A percentile compares a stretch with the other conserved stretches of the same genome.
Evolutionary conservation across 2,888 invertebrate genomes (phyloP).

Genomic region (Ephialtes manifestator): DNA sequence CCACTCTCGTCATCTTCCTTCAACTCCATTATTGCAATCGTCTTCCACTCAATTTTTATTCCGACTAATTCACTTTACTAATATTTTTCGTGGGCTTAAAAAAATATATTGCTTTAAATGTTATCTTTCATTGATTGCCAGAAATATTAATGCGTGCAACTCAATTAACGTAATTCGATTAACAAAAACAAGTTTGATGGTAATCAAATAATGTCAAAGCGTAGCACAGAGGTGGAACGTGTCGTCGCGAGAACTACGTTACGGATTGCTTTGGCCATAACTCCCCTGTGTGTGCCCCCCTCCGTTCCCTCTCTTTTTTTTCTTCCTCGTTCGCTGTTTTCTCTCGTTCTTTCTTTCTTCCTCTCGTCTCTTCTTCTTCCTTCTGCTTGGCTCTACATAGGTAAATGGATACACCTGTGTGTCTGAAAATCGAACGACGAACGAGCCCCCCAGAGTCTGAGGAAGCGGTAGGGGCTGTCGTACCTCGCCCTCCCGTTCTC

Average conservation of each 20-base stretch:
- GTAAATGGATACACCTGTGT: slow-evolving; percentile 67
- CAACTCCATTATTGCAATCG: slow-evolving; percentile 79
- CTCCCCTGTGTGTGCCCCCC: slow-evolving; percentile 46
- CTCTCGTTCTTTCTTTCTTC: slow-evolving; percentile 73
- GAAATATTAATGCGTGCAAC: background rate
- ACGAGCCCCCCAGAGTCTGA: slow-evolving; percentile 49
- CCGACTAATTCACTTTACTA: background rate
- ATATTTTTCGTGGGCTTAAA: background rate
- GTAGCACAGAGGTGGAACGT: slow-evolving; percentile 62
- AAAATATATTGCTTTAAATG: background rate
- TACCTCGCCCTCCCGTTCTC: background rate
- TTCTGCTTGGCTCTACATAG: slow-evolving; percentile 37
- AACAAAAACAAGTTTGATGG: background rate
- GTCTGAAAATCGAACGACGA: slow-evolving; percentile 57
- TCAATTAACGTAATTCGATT: slow-evolving; percentile 20
- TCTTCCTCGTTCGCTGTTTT: slow-evolving; percentile 10
- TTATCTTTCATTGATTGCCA: background rate
- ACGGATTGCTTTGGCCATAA: slow-evolving; percentile 57
- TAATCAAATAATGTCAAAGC: slow-evolving; percentile 64
- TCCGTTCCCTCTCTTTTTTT: slow-evolving; percentile 19
- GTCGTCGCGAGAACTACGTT: slow-evolving; percentile 64
- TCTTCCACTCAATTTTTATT: background rate
- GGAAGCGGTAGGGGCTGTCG: slow-evolving; percentile 45
- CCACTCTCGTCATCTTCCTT: slow-evolving; percentile 82
- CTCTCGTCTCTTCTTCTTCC: slow-evolving; percentile 45